Percentiles rank a stretch among this genome's conserved stretches.
phyloP scores from a whole-genome alignment of 2,888 invertebrate genomes.

The Drosophila prostipennis region DNA sequence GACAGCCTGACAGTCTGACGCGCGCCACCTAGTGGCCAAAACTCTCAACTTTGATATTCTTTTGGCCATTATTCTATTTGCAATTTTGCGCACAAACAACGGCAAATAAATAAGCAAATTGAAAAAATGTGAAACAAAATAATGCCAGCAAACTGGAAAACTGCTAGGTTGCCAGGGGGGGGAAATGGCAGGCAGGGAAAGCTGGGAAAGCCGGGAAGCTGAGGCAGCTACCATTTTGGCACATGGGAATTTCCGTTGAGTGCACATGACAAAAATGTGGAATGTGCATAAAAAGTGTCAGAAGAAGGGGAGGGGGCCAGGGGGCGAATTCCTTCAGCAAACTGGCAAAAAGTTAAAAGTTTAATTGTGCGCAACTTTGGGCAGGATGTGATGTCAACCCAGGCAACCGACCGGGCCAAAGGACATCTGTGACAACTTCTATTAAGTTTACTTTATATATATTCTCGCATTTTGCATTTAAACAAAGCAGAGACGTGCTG shows the following conservation, averaged over 20 bases:
- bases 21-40: slow-evolving; percentile 51
- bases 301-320: background rate
- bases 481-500: slow-evolving; percentile 39
- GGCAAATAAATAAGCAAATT: slow-evolving; percentile 42
- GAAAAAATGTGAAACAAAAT: slow-evolving; percentile 33
- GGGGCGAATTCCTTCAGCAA: slow-evolving; percentile 56
- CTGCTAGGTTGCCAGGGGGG: slow-evolving; percentile 41
- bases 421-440: slow-evolving; percentile 74
- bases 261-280: slow-evolving; percentile 67
- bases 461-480: slow-evolving; percentile 49
- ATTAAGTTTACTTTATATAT: slow-evolving; percentile 73
- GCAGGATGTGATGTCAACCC: slow-evolving; percentile 16
- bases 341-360: slow-evolving; percentile 75
- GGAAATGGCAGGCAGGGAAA: background rate
- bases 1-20: slow-evolving; percentile 20
- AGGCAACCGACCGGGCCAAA: slow-evolving; percentile 8
- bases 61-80: slow-evolving; percentile 59
- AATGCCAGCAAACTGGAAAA: slow-evolving; percentile 44
- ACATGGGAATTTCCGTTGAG: slow-evolving; percentile 74
- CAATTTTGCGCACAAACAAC: slow-evolving; percentile 49
- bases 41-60: slow-evolving; percentile 47
- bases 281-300: slow-evolving; percentile 24
- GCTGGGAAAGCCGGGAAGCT: slow-evolving; percentile 11
- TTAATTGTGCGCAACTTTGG: slow-evolving; percentile 76
- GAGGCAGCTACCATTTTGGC: slow-evolving; percentile 62